These are phyloP conservation scores for Nephrotoma guestfalica DNA, from an alignment of 2,888 invertebrate genomes.

Conservation along the genomic window DNA sequence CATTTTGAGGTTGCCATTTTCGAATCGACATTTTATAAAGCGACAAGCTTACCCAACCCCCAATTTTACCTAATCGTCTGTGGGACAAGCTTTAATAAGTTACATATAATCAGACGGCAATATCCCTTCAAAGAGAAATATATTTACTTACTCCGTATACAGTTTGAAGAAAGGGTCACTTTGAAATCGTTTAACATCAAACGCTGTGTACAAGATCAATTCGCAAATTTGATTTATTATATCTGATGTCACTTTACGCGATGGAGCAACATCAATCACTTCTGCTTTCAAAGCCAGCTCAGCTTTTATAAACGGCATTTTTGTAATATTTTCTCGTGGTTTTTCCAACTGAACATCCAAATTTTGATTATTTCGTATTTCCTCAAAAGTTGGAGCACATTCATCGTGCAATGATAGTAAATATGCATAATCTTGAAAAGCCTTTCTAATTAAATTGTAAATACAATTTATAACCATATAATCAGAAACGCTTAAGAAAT, in stretches of 20 bases:
- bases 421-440: constrained; percentile 41
- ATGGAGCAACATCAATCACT: constrained; percentile 37
- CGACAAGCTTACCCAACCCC: too few species aligned
- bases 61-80: too few species aligned
- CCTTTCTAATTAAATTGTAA: constrained; percentile 46
- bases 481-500: constrained; percentile 56
- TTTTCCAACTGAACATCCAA: constrained; percentile 38
- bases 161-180: constrained; percentile 52
- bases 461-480: constrained; percentile 56
- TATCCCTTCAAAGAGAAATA: too few species aligned
- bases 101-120: too few species aligned
- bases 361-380: constrained; percentile 27
- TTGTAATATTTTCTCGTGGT: constrained; percentile 31
- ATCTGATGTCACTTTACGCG: constrained; percentile 36
- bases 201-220: constrained; percentile 52
- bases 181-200: constrained; percentile 53
- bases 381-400: constrained; percentile 36
- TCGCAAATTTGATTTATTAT: constrained; percentile 45
- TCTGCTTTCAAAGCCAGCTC: constrained; percentile 41
- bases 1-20: too few species aligned
- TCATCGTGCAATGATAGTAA: constrained; percentile 39
- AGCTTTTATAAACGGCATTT: constrained; percentile 39
- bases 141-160: constrained; percentile 45
- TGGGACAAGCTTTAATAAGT: too few species aligned
- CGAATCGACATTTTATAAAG: too few species aligned